Percentiles rank a stretch among this genome's conserved stretches.
Conservation (phyloP, 2,113 vertebrate species). For the Acrocephalus arundinaceus region DNA sequence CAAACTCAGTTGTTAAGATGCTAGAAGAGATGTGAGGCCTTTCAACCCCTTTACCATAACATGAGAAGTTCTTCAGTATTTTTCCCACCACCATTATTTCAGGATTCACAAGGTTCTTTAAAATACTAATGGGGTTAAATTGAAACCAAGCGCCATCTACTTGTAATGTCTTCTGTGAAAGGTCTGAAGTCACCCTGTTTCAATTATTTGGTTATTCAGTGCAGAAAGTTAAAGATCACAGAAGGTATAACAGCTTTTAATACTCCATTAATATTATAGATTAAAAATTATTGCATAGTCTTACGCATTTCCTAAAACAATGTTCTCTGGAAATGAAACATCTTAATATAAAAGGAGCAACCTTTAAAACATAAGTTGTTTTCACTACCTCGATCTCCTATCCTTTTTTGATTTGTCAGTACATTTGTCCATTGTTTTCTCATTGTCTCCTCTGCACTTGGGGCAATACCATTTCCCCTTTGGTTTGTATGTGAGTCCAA, state of each 20-base stretch:
- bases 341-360: slow-evolving; percentile 77
- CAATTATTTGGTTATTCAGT: slow-evolving; percentile 79
- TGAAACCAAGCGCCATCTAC: slow-evolving; percentile 14
- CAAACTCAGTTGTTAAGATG: slow-evolving; percentile 15
- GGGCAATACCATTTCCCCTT: slow-evolving; percentile 97
- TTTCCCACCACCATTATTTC: slow-evolving; percentile 29
- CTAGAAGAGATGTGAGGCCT: not conserved
- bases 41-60: not conserved
- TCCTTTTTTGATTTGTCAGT: slow-evolving; percentile 95
- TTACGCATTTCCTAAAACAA: slow-evolving; percentile 81
- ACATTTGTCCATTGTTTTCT: slow-evolving; percentile 97
- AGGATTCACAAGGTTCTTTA: slow-evolving; percentile 28
- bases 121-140: slow-evolving; percentile 39
- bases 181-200: slow-evolving; percentile 73
- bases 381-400: slow-evolving; percentile 91
- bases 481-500: slow-evolving; percentile 93
- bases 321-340: slow-evolving; percentile 69
- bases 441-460: slow-evolving; percentile 92
- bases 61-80: slow-evolving; percentile 44
- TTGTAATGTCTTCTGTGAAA: slow-evolving; percentile 64
- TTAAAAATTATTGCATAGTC: slow-evolving; percentile 87
- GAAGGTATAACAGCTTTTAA: slow-evolving; percentile 80
- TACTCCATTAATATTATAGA: slow-evolving; percentile 78
- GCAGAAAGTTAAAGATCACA: slow-evolving; percentile 81
- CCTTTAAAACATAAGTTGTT: slow-evolving; percentile 63